Evolutionary conservation across 2,888 invertebrate genomes (phyloP).

Genomic region (Lumbricus terrestris): DNA sequence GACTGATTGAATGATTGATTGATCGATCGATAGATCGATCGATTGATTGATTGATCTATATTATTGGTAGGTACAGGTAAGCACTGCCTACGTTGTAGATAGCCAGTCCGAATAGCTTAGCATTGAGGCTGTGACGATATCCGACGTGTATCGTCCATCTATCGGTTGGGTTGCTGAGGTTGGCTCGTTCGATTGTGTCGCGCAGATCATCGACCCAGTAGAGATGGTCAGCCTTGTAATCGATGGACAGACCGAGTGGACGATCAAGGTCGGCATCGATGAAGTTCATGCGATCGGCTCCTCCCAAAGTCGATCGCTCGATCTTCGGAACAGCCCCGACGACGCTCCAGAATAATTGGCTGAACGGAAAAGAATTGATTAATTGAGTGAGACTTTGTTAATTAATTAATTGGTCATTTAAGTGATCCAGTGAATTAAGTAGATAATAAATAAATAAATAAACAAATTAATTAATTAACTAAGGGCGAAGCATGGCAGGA

Average conservation of each 20-base stretch:
- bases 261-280: conserved; percentile 22
- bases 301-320: conserved; percentile 31
- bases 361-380: conserved; percentile 6
- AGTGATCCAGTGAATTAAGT: no score
- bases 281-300: conserved; percentile 22
- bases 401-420: no score
- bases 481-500: no score
- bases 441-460: no score
- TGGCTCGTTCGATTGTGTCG: conserved; percentile 25
- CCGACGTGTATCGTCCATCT: conserved; percentile 9
- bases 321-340: conserved; percentile 33
- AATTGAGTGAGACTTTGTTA: no score
- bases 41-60: no score
- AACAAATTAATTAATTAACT: no score
- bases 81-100: conserved; percentile 32
- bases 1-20: no score
- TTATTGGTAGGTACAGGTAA: no score
- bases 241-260: conserved; percentile 34
- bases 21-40: no score
- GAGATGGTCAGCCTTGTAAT: conserved; percentile 29
- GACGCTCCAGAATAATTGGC: conserved; percentile 34
- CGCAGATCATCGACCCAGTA: conserved; percentile 35
- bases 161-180: conserved; percentile 13
- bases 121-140: neutral
- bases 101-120: conserved; percentile 28